These are phyloP conservation scores for Tetragonula clypearis DNA, from an alignment of 1,140 invertebrate genomes.

Conservation along the genomic window DNA sequence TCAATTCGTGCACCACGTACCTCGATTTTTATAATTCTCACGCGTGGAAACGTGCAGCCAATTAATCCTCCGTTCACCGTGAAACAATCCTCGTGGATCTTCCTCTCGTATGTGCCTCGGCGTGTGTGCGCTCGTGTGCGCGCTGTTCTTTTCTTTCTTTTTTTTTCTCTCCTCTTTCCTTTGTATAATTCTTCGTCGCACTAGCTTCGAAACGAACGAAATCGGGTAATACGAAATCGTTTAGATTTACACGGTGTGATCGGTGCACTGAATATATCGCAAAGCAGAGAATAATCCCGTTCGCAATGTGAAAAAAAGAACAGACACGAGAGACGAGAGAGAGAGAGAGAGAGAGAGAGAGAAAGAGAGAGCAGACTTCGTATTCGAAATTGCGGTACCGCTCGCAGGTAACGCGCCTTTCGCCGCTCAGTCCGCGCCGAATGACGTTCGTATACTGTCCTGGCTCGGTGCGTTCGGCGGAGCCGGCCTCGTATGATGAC, in stretches of 20 bases:
- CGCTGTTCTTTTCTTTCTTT: background rate
- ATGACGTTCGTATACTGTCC: slow-evolving; percentile 74
- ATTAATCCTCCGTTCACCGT: slow-evolving; percentile 24
- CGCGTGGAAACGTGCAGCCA: slow-evolving; percentile 42
- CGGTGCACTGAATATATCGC: background rate
- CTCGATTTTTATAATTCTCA: slow-evolving; percentile 65
- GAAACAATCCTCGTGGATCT: slow-evolving; percentile 2
- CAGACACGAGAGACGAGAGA: background rate
- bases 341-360: no score
- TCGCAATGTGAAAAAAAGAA: background rate
- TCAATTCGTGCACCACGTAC: slow-evolving; percentile 40
- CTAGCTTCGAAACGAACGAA: background rate
- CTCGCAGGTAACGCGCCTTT: slow-evolving; percentile 60
- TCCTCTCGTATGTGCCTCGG: background rate
- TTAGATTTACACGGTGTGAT: background rate
- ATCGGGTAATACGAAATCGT: background rate
- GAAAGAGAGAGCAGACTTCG: background rate
- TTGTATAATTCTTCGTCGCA: background rate
- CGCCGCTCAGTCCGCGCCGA: slow-evolving; percentile 71
- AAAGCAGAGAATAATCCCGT: background rate
- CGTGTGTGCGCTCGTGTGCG: no score
- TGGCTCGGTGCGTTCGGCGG: slow-evolving; percentile 57
- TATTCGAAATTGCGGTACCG: slow-evolving; percentile 54
- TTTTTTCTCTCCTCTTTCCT: background rate
- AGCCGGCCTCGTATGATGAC: slow-evolving; percentile 71